These are phyloP conservation scores for Tortricodes alternella DNA, from an alignment of 2,888 invertebrate species.

Conservation along the genomic window DNA sequence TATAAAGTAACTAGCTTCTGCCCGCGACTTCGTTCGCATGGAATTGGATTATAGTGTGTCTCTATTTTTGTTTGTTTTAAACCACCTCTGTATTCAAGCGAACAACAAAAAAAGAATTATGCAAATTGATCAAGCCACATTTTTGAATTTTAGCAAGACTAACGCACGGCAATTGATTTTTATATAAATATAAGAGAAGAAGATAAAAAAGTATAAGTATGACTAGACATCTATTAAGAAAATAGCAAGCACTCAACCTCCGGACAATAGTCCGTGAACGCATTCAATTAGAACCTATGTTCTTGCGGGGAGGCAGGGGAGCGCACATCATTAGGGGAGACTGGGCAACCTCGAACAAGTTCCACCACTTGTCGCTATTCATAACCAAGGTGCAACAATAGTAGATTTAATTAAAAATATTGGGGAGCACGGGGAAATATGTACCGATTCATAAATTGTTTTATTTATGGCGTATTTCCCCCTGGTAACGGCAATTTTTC, in stretches of 20 bases:
- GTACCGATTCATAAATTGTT: conserved; percentile 30
- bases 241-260: conserved; percentile 11
- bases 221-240: conserved; percentile 10
- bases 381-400: conserved; percentile 71
- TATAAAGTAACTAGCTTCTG: no score
- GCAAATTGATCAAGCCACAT: no score
- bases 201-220: conserved; percentile 2
- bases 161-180: no score
- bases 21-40: no score
- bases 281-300: conserved; percentile 58
- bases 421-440: conserved; percentile 42
- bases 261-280: conserved; percentile 40
- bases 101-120: no score
- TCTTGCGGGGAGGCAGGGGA: conserved; percentile 33
- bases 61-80: no score
- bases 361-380: conserved; percentile 64
- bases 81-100: no score
- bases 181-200: no score
- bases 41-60: no score
- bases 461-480: conserved; percentile 26
- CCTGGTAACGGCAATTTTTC: conserved; percentile 20
- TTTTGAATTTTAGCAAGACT: no score
- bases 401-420: conserved; percentile 66
- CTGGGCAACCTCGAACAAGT: conserved; percentile 45
- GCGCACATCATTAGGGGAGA: conserved; percentile 62